These are phyloP conservation scores for Micromesistius poutassou DNA, from an alignment of 2,797 vertebrate genomes.

Conservation along the genomic window DNA sequence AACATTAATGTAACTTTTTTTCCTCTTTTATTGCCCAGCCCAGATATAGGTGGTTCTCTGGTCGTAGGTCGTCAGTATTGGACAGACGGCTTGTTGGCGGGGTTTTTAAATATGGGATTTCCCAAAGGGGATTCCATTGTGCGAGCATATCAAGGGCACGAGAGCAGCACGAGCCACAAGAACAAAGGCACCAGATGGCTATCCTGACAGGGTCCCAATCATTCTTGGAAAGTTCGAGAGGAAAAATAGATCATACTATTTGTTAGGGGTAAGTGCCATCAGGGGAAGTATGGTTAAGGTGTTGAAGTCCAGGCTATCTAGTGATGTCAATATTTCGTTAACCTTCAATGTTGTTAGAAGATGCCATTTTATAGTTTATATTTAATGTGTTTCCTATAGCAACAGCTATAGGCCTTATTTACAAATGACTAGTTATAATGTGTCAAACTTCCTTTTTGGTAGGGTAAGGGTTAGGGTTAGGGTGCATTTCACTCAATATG, in stretches of 20 bases:
- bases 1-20: not conserved
- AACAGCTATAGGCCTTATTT: not conserved
- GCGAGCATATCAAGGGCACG: conserved; percentile 68
- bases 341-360: not conserved
- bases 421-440: not conserved
- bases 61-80: conserved; percentile 5
- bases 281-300: not conserved
- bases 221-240: not conserved
- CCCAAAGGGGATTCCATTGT: conserved; percentile 36
- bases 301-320: not conserved
- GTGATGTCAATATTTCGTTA: not conserved
- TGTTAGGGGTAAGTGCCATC: not conserved
- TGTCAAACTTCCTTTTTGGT: not conserved
- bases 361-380: not conserved
- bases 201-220: not conserved
- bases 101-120: conserved; percentile 58
- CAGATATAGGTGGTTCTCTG: not conserved
- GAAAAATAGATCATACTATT: not conserved
- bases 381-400: not conserved
- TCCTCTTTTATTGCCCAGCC: not conserved
- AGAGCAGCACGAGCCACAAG: conserved; percentile 76
- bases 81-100: conserved; percentile 45
- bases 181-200: conserved; percentile 77
- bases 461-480: too few species aligned
- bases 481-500: not conserved